Evolutionary conservation across 2,888 invertebrate species (phyloP).

Genomic region (Eutolmus rufibarbis): DNA sequence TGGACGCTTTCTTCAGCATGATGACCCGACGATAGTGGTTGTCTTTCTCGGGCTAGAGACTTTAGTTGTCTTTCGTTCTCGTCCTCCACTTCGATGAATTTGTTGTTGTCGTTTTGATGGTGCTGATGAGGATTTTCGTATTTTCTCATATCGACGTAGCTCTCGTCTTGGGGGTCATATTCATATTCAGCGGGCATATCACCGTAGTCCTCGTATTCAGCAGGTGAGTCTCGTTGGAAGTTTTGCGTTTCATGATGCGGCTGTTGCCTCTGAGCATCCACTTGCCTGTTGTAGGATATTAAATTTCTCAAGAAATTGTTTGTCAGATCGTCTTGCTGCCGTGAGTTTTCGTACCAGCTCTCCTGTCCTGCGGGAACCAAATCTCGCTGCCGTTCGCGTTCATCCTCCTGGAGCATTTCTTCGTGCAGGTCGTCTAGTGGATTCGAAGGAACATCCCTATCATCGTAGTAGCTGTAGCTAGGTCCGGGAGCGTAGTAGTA

Average conservation of each 20-base stretch:
- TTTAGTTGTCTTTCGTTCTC: conserved; percentile 73
- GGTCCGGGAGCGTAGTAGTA: conserved; percentile 63
- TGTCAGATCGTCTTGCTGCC: conserved; percentile 62
- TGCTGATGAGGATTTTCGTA: conserved; percentile 42
- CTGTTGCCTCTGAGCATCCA: conserved; percentile 66
- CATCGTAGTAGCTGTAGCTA: conserved; percentile 61
- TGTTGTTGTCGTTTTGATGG: background rate
- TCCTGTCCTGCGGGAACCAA: conserved; percentile 65
- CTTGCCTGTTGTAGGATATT: conserved; percentile 67
- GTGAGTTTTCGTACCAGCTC: conserved; percentile 66
- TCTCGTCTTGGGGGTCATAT: conserved; percentile 48
- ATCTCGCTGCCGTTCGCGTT: conserved; percentile 63
- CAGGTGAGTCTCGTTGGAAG: conserved; percentile 61
- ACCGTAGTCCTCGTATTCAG: conserved; percentile 68
- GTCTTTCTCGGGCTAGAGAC: conserved; percentile 66
- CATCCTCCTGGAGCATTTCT: conserved; percentile 69
- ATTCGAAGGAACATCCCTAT: conserved; percentile 60
- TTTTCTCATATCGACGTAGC: conserved; percentile 46
- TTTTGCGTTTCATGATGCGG: conserved; percentile 50
- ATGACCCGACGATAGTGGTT: conserved; percentile 51
- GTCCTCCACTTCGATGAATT: conserved; percentile 64
- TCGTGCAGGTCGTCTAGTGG: conserved; percentile 67
- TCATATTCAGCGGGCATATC: conserved; percentile 49
- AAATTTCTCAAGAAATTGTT: conserved; percentile 68
- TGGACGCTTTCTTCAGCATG: background rate